phyloP scores from a whole-genome alignment of 1,140 invertebrate genomes.

The Conus ventricosus region DNA sequence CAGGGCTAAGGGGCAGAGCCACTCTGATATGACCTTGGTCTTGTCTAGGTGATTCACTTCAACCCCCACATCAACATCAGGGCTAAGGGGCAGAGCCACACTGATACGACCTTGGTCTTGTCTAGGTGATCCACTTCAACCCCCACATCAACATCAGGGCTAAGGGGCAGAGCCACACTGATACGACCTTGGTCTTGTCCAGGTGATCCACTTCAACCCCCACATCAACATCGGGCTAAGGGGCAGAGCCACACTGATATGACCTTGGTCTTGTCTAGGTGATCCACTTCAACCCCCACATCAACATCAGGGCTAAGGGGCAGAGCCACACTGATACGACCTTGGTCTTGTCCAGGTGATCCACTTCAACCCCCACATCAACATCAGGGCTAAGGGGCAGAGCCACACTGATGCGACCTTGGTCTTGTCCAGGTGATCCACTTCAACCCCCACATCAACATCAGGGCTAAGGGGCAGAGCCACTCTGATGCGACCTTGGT shows the following conservation, averaged over 20 bases:
- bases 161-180: no score
- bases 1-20: no score
- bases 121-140: constrained; percentile 25
- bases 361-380: constrained; percentile 10
- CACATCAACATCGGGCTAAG: not conserved
- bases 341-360: constrained; percentile 3
- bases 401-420: no score
- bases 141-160: not conserved
- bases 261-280: not conserved
- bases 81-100: no score
- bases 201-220: constrained; percentile 29
- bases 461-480: no score
- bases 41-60: constrained; percentile 17
- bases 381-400: not conserved
- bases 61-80: constrained; percentile 14
- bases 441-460: constrained; percentile 19
- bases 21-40: no score
- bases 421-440: constrained; percentile 3
- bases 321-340: no score
- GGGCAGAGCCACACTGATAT: no score
- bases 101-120: not conserved
- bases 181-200: not conserved
- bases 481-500: no score
- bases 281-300: constrained; percentile 17
- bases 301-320: not conserved